Base-by-base conservation (phyloP, 2,113 vertebrate genomes). In the Donacobius atricapilla region DNA sequence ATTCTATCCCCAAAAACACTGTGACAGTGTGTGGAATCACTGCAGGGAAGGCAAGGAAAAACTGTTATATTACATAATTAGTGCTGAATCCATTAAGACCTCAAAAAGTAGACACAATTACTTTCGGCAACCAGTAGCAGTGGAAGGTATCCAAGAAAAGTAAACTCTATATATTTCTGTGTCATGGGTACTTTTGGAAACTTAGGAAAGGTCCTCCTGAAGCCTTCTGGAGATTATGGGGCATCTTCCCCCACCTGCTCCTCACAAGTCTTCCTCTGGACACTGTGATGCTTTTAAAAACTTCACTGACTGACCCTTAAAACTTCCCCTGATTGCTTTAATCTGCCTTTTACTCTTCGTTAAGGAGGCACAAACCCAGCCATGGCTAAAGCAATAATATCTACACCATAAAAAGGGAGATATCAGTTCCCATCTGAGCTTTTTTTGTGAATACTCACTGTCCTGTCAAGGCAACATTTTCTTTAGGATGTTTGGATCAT, bases 81-180 rank as follows among this genome's bases (percentile, higher is more conserved):
- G 20, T 2, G 5, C 13, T 6, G 3, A 21, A 39, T 11, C 33
- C 30, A 68, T 71, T 54, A 42, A 37, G 25, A 28, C 3, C 28
- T 11, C 9, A 28, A 23, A 60, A 40, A 31, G 20, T 4, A 40
- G 30, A 17, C 5, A 30, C n/a, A 25, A 13, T 2, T 21, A 14
- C 13, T 17, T 1, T 23, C 28, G 13, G 7, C 18, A 70, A 40
- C 12, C 7, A 56, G 30, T 23, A 82, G 15, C 5, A 39, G 9
- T 3, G 7, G 68, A 79, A 69, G 7, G 0, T 61, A 10, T 4
- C 21, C 53, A 30, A 40, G 20, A 10, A 21, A 72, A 80, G n/a
- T 4, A 11, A 3, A 35, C 1, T 25, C 4, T 10, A 9, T 2
- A 2, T 8, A 16, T 30, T 44, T 77, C 54, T 63, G 7, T 12